These are phyloP conservation scores for Phodopus roborovskii DNA, from an alignment of 2,113 vertebrate species.

Conservation along the genomic window DNA sequence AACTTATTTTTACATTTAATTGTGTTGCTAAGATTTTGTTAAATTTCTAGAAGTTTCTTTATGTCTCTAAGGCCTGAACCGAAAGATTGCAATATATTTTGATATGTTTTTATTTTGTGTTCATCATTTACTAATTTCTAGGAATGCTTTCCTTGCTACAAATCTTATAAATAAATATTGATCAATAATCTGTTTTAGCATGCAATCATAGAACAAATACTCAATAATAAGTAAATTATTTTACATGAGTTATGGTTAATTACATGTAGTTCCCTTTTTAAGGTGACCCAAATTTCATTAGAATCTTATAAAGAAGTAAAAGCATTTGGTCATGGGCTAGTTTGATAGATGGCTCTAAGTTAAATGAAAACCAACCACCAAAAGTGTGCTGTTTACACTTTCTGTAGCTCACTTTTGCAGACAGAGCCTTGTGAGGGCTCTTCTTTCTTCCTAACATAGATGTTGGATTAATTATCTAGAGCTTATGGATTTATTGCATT, in stretches of 20 bases:
- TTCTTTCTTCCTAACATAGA: conserved; percentile 35
- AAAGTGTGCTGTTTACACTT: not conserved
- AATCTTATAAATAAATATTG: conserved; percentile 32
- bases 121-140: conserved; percentile 37
- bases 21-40: conserved; percentile 82
- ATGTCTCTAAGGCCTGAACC: conserved; percentile 62
- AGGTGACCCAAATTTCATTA: conserved; percentile 36
- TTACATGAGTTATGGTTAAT: conserved; percentile 51
- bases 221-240: conserved; percentile 27
- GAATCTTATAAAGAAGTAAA: conserved; percentile 40
- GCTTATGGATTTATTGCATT: conserved; percentile 50
- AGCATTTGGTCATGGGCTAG: not conserved
- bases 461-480: conserved; percentile 45
- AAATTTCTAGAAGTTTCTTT: conserved; percentile 79
- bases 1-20: conserved; percentile 84
- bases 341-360: conserved; percentile 44
- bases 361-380: conserved; percentile 13
- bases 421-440: not conserved
- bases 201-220: conserved; percentile 44
- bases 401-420: conserved; percentile 11
- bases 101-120: conserved; percentile 41
- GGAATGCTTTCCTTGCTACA: not conserved
- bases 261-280: conserved; percentile 22
- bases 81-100: conserved; percentile 54
- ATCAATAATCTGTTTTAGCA: conserved; percentile 46